Conservation (phyloP, 2,113 vertebrate genomes). For the Cyanoramphus novaezelandiae region DNA sequence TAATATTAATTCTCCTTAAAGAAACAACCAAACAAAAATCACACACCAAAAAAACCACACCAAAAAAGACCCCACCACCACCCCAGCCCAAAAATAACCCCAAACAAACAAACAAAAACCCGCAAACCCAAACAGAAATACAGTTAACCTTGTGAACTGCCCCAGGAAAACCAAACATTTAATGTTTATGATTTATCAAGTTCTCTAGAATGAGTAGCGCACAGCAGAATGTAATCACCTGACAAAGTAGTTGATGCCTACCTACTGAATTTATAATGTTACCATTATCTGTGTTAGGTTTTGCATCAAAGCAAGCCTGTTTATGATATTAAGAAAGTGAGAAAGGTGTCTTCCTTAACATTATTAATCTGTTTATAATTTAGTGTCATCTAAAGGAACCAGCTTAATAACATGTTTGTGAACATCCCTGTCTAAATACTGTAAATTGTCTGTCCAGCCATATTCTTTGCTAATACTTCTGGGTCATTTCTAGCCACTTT, state of each 20-base stretch:
- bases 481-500: background rate
- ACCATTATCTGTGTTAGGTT: background rate
- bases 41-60: background rate
- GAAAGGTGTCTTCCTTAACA: background rate
- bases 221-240: background rate
- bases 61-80: background rate
- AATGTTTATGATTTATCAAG: background rate
- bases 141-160: background rate
- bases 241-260: background rate
- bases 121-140: background rate
- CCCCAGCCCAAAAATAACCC: background rate
- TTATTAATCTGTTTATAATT: background rate
- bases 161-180: background rate
- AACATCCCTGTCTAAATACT: background rate
- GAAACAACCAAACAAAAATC: background rate
- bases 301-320: background rate
- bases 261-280: background rate
- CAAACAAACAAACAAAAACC: too few species aligned
- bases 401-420: background rate
- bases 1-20: background rate
- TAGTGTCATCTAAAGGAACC: background rate
- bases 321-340: background rate
- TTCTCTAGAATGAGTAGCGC: background rate
- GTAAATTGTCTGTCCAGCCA: background rate
- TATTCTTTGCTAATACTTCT: background rate